These are phyloP conservation scores for Poeciliopsis gracilis DNA, from an alignment of 2,797 vertebrate genomes.

Conservation along the genomic window DNA sequence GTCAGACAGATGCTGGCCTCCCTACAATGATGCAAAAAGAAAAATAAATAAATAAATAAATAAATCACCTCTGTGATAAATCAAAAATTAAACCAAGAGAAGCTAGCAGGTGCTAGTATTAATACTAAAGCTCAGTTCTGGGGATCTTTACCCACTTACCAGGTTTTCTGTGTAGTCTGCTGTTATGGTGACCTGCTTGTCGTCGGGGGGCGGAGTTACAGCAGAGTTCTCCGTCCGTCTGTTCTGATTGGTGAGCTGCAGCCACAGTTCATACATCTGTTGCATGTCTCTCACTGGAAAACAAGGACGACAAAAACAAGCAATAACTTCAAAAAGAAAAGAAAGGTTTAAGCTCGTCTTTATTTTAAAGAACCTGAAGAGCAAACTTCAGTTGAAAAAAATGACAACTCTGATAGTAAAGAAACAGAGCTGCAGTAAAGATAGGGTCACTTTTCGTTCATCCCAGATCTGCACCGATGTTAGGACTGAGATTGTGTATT, in stretches of 20 bases:
- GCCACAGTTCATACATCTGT: constrained; percentile 98
- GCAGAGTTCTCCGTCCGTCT: constrained; percentile 87
- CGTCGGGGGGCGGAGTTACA: constrained; percentile 87
- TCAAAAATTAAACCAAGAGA: neutral
- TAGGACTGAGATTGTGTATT: too few relatives aligned
- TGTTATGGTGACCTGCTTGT: constrained; percentile 96
- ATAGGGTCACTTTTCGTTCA: too few relatives aligned
- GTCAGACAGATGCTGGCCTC: constrained; percentile 81
- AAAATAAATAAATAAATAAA: neutral
- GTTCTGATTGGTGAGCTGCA: constrained; percentile 93
- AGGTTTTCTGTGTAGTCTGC: constrained; percentile 94
- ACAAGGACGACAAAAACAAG: neutral
- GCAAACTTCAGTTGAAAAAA: neutral
- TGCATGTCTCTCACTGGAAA: constrained; percentile 95
- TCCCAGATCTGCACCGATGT: too few relatives aligned
- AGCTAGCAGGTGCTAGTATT: neutral
- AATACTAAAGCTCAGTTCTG: neutral
- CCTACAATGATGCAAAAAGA: constrained; percentile 61
- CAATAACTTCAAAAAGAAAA: constrained; percentile 6
- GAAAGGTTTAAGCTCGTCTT: neutral
- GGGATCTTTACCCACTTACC: constrained; percentile 76
- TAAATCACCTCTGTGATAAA: neutral
- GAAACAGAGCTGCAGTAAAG: neutral
- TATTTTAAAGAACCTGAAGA: neutral
- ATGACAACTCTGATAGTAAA: neutral